phyloP scores from a whole-genome alignment of 2,113 vertebrate genomes.

The Rhea americana region DNA sequence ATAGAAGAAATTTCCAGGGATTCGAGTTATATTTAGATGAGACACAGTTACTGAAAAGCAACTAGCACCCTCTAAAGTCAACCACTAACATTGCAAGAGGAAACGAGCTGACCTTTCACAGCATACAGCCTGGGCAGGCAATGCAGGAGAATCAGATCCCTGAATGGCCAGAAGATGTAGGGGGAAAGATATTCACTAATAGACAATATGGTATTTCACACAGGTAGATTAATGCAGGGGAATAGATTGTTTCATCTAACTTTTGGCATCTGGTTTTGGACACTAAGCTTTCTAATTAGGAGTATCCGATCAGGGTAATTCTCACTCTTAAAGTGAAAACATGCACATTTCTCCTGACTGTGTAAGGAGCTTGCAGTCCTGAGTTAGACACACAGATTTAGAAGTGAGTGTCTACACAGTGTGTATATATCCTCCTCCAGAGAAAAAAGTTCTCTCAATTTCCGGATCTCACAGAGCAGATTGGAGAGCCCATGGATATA shows the following conservation, averaged over 20 bases:
- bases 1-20: neutral
- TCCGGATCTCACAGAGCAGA: neutral
- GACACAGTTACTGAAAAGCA: neutral
- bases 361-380: neutral
- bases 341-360: neutral
- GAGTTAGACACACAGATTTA: neutral
- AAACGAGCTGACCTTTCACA: neutral
- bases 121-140: neutral
- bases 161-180: neutral
- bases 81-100: neutral
- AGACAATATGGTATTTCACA: neutral
- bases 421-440: neutral
- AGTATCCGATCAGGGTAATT: neutral
- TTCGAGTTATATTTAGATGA: neutral
- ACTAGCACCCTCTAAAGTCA: constrained; percentile 21
- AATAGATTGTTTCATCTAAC: neutral
- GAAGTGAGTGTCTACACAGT: fast-evolving
- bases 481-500: neutral
- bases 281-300: neutral
- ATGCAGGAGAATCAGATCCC: neutral
- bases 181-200: neutral
- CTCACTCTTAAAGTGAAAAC: fast-evolving
- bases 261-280: neutral
- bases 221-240: too few relatives aligned
- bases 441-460: neutral